Conservation (phyloP, 2,888 invertebrate species). For the Falcaria lacertinaria region DNA sequence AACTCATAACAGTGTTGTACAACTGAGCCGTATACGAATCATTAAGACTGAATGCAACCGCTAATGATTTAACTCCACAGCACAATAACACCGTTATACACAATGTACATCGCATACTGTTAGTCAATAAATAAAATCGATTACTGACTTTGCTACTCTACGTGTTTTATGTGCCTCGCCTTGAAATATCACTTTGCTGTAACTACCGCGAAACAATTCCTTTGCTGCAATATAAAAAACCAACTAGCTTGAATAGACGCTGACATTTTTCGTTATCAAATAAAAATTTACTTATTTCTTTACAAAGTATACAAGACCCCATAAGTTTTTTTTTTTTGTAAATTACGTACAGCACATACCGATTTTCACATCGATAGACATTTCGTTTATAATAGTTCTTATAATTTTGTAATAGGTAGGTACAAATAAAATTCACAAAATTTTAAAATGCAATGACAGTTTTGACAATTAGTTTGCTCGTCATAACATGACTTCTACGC, state of each 20-base stretch:
- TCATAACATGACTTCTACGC: too few relatives aligned
- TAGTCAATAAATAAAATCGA: not conserved
- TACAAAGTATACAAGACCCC: too few relatives aligned
- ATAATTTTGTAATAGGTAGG: not conserved
- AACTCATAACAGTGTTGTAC: not conserved
- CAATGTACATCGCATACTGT: not conserved
- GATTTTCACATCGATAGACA: not conserved
- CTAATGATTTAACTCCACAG: not conserved
- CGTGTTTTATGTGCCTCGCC: not conserved
- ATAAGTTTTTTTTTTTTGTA: not conserved
- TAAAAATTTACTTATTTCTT: too few relatives aligned
- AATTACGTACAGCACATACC: not conserved
- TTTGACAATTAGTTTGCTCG: too few relatives aligned
- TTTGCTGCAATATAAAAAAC: too few relatives aligned
- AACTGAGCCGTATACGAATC: not conserved
- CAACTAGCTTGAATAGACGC: too few relatives aligned
- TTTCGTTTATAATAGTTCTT: not conserved
- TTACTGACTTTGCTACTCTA: not conserved
- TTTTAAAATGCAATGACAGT: too few relatives aligned
- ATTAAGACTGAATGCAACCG: not conserved
- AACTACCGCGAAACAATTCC: not conserved
- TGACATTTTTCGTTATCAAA: too few relatives aligned
- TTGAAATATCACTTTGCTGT: not conserved
- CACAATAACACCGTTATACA: not conserved
- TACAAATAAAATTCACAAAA: constrained; percentile 1